Percentiles rank a stretch among this genome's conserved stretches.
These are phyloP conservation scores for Pelodytes ibericus DNA, from an alignment of 2,797 vertebrate species.

Conservation along the genomic window DNA sequence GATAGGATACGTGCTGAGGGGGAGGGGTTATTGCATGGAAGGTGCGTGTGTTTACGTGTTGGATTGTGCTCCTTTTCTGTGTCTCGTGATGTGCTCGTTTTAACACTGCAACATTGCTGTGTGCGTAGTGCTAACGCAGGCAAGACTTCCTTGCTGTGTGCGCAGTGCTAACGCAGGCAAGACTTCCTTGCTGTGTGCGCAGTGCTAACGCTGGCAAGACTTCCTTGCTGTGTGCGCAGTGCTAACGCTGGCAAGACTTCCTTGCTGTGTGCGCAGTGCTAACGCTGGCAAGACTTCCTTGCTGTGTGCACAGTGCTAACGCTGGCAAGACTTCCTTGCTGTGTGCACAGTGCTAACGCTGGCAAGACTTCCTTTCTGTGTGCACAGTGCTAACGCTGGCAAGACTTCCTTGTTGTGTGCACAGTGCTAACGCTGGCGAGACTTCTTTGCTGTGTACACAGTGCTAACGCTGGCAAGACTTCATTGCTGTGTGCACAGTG, in stretches of 20 bases:
- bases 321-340: neutral
- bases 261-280: neutral
- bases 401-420: neutral
- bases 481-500: neutral
- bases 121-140: neutral
- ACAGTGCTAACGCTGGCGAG: neutral
- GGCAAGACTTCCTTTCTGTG: neutral
- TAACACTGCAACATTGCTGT: neutral
- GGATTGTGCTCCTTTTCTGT: neutral
- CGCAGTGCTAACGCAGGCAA: neutral
- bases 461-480: neutral
- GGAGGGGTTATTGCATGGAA: too few relatives aligned
- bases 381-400: neutral
- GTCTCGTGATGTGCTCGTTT: neutral
- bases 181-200: neutral
- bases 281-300: neutral
- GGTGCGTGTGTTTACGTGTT: neutral
- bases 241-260: neutral
- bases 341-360: neutral
- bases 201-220: neutral
- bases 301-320: neutral
- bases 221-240: neutral
- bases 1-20: too few relatives aligned
- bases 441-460: slow-evolving; percentile 1
- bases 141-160: neutral